Conservation (phyloP, 2,797 vertebrate genomes). For the Falco berigora region DNA sequence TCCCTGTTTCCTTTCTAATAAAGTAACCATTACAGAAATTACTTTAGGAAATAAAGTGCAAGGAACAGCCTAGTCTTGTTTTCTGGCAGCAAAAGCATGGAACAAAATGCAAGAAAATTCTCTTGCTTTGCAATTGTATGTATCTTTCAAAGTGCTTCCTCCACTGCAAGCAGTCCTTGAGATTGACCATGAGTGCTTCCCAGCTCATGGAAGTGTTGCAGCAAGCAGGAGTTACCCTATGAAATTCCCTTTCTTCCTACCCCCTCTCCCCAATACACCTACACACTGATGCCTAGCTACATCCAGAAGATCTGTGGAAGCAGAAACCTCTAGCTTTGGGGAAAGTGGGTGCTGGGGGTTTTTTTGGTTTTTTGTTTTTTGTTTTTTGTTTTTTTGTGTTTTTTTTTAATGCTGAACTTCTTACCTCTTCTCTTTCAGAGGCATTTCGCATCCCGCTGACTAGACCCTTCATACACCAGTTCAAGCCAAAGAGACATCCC, state of each 20-base stretch:
- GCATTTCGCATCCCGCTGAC: background rate
- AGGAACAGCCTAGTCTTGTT: background rate
- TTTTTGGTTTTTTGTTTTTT: no score
- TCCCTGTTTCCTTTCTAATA: background rate
- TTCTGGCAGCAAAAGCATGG: background rate
- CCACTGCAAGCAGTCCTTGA: background rate
- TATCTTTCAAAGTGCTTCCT: background rate
- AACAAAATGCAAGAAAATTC: background rate
- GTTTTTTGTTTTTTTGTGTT: background rate
- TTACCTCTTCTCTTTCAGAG: background rate
- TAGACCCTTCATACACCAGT: background rate
- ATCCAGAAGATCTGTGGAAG: background rate
- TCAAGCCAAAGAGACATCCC: background rate
- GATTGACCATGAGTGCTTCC: background rate
- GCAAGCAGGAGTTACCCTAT: background rate
- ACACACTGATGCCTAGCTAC: background rate
- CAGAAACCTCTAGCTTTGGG: background rate
- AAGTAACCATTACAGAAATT: background rate
- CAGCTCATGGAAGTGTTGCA: background rate
- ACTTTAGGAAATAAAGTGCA: background rate
- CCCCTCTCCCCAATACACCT: background rate
- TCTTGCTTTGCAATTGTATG: background rate
- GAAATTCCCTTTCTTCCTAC: background rate
- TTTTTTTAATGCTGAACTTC: background rate
- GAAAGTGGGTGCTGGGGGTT: background rate